A percentile compares a stretch with the other conserved stretches of the same genome.
phyloP scores from a whole-genome alignment of 1,140 invertebrate genomes.

The Coptotermes formosanus region DNA sequence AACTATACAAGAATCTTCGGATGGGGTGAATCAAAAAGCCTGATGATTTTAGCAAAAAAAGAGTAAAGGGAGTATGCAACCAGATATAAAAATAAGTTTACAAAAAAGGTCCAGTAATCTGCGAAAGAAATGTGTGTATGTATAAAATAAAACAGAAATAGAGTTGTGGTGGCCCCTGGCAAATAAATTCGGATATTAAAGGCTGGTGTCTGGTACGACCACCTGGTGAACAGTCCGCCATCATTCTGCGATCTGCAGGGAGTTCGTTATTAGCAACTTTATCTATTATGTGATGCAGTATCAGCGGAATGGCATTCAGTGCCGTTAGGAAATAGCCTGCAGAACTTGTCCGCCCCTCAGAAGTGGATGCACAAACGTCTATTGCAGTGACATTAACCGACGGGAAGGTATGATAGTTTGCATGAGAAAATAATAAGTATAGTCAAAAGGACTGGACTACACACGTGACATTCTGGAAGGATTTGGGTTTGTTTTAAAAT shows the following conservation, averaged over 20 bases:
- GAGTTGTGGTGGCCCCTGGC: not conserved
- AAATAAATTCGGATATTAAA: constrained; percentile 6
- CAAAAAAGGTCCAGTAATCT: constrained; percentile 4
- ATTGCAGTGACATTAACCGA: no score
- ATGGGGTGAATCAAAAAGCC: constrained; percentile 6
- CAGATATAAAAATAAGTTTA: not conserved
- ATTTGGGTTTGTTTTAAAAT: no score
- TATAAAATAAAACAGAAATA: not conserved
- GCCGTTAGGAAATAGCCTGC: not conserved
- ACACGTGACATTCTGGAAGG: no score
- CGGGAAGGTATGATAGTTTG: no score
- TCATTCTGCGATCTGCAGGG: not conserved
- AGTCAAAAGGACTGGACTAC: no score
- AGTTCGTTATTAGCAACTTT: constrained; percentile 3
- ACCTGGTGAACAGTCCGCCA: not conserved
- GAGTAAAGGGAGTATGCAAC: not conserved
- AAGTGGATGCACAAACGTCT: no score
- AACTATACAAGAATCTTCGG: not conserved
- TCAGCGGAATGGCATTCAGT: not conserved
- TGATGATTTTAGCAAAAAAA: constrained; percentile 2
- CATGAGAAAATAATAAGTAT: no score
- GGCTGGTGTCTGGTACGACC: not conserved
- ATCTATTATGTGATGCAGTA: not conserved
- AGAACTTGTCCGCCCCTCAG: not conserved
- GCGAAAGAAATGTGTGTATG: constrained; percentile 1